These are phyloP conservation scores for Drosophila cyrtoloma DNA, from an alignment of 2,888 invertebrate species.

Conservation along the genomic window DNA sequence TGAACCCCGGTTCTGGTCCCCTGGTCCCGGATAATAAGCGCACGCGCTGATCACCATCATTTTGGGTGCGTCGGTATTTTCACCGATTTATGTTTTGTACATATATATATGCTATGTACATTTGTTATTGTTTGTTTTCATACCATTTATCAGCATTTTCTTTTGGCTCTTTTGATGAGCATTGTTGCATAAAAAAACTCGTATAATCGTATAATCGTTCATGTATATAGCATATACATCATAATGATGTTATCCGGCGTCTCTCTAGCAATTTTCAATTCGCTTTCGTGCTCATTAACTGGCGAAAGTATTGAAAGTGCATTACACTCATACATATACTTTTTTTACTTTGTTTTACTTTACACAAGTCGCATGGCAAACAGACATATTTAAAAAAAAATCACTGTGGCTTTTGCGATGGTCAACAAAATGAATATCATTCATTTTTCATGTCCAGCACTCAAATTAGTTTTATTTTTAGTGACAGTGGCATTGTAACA, in stretches of 20 bases:
- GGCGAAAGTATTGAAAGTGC: slow-evolving; percentile 57
- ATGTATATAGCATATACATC: neutral
- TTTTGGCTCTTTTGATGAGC: slow-evolving; percentile 10
- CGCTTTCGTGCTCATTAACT: slow-evolving; percentile 63
- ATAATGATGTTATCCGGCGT: slow-evolving; percentile 22
- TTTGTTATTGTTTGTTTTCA: slow-evolving; percentile 59
- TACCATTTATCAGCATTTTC: slow-evolving; percentile 43
- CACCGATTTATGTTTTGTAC: neutral
- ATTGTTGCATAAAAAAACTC: neutral
- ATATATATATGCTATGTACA: slow-evolving; percentile 4
- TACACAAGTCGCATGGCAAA: slow-evolving; percentile 19
- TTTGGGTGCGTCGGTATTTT: slow-evolving; percentile 35
- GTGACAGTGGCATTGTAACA: slow-evolving; percentile 67
- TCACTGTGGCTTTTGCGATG: slow-evolving; percentile 26
- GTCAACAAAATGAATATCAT: slow-evolving; percentile 32
- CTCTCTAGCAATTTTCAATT: slow-evolving; percentile 61
- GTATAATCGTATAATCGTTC: neutral
- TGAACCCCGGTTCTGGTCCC: neutral
- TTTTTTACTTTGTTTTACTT: slow-evolving; percentile 26
- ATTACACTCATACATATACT: slow-evolving; percentile 10
- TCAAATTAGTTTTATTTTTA: slow-evolving; percentile 58
- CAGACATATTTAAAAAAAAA: slow-evolving; percentile 3
- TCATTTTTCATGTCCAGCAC: slow-evolving; percentile 40
- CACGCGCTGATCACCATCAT: slow-evolving; percentile 42
- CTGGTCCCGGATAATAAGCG: slow-evolving; percentile 22